phyloP scores from a whole-genome alignment of 2,797 vertebrate genomes.

The Ataeniobius toweri region DNA sequence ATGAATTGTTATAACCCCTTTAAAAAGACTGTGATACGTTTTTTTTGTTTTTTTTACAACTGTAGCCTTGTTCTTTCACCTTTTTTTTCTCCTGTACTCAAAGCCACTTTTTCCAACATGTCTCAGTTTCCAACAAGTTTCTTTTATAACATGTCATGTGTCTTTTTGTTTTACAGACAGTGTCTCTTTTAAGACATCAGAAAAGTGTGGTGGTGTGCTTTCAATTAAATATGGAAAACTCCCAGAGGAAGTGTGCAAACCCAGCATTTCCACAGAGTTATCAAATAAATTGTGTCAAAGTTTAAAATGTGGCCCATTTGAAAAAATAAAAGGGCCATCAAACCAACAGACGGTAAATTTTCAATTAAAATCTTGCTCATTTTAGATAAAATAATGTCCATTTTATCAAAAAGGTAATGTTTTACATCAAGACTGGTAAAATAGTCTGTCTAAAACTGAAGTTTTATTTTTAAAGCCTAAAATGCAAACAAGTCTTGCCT shows the following conservation, averaged over 20 bases:
- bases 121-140: background rate
- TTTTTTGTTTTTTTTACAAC: background rate
- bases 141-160: too few species aligned
- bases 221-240: background rate
- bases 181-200: background rate
- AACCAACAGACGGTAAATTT: background rate
- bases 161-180: conserved; percentile 18
- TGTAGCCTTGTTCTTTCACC: background rate
- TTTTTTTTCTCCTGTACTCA: background rate
- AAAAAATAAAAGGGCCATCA: accelerated
- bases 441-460: background rate
- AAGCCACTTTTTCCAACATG: background rate
- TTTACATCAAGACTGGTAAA: background rate
- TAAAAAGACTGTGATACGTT: too few species aligned
- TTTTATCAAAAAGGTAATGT: background rate
- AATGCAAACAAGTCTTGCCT: accelerated
- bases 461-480: background rate
- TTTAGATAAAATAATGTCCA: background rate
- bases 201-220: conserved; percentile 49
- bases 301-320: accelerated
- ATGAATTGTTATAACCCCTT: too few species aligned
- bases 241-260: background rate
- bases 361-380: background rate
- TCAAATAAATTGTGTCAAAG: accelerated
- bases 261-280: accelerated